Evolutionary conservation across 2,888 invertebrate genomes (phyloP).

Genomic region (Ormyrus thymus): DNA sequence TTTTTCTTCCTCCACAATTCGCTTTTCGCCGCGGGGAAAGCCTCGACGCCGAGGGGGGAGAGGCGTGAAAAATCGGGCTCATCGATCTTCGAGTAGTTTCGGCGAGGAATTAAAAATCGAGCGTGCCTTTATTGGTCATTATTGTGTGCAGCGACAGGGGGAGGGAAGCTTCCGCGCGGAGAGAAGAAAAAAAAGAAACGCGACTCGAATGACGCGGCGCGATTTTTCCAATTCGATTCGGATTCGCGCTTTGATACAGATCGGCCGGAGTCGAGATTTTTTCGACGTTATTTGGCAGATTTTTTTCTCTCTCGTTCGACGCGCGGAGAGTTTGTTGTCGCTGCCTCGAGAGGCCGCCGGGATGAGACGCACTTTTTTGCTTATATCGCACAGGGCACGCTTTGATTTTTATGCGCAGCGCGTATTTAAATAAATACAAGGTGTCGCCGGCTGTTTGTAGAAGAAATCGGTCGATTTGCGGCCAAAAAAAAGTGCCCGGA

Average conservation of each 20-base stretch:
- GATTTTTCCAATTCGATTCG: constrained; percentile 24
- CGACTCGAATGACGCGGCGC: constrained; percentile 19
- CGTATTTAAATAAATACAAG: constrained; percentile 22
- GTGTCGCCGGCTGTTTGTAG: not conserved
- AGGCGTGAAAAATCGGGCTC: constrained; percentile 63
- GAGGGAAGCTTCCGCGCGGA: not conserved
- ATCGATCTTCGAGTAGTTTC: constrained; percentile 64
- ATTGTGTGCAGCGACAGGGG: not conserved
- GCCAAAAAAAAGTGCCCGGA: constrained; percentile 2
- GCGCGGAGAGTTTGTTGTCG: constrained; percentile 6
- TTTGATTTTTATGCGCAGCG: not conserved
- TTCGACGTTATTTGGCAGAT: constrained; percentile 24
- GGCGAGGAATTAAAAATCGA: constrained; percentile 6
- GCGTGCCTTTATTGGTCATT: constrained; percentile 21
- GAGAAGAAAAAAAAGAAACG: not conserved
- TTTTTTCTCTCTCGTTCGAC: constrained; percentile 6
- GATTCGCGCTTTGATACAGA: not conserved
- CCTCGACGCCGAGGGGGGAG: constrained; percentile 21
- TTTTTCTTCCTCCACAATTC: constrained; percentile 18
- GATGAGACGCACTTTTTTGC: not conserved
- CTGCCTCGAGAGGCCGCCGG: constrained; percentile 12
- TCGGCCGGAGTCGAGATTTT: not conserved
- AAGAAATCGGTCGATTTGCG: not conserved
- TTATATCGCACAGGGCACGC: not conserved
- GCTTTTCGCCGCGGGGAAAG: not conserved